Conservation (phyloP, 2,797 vertebrate genomes). For the Onychomys torridus region DNA sequence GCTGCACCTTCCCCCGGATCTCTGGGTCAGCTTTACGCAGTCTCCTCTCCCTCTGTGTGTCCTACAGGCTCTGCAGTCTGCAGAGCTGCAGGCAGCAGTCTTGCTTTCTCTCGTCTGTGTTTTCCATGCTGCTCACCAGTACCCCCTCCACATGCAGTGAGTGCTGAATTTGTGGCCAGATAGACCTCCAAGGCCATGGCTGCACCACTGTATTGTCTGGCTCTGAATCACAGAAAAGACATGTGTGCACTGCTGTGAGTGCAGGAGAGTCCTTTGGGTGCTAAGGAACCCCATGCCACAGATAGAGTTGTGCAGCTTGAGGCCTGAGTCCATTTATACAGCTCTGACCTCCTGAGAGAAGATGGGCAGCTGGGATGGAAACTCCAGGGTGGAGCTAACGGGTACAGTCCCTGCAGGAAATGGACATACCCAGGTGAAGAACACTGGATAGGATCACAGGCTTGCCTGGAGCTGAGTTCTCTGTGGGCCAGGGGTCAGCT, state of each 20-base stretch:
- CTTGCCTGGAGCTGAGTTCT: not conserved
- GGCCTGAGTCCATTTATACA: constrained; percentile 91
- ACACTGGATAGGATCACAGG: not conserved
- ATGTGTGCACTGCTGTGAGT: too few species aligned
- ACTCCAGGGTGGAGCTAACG: not conserved
- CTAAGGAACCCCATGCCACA: constrained; percentile 84
- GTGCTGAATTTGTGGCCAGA: constrained; percentile 90
- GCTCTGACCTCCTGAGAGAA: constrained; percentile 89
- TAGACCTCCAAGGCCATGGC: constrained; percentile 95
- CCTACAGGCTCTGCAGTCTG: not conserved
- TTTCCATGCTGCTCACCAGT: constrained; percentile 90
- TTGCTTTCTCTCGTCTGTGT: constrained; percentile 85
- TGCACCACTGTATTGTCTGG: constrained; percentile 92
- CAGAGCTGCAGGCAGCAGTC: not conserved
- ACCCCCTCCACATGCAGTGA: constrained; percentile 89
- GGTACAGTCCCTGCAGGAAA: not conserved
- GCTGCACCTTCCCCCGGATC: not conserved
- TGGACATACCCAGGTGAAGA: not conserved
- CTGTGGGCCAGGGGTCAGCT: not conserved
- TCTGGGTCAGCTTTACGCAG: not conserved
- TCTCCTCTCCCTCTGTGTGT: not conserved
- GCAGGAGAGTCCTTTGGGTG: not conserved
- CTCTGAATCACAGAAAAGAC: constrained; percentile 82
- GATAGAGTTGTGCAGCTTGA: constrained; percentile 92
- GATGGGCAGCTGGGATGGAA: not conserved